Conservation (phyloP, 1,140 invertebrate genomes). For the Pararge aegeria region DNA sequence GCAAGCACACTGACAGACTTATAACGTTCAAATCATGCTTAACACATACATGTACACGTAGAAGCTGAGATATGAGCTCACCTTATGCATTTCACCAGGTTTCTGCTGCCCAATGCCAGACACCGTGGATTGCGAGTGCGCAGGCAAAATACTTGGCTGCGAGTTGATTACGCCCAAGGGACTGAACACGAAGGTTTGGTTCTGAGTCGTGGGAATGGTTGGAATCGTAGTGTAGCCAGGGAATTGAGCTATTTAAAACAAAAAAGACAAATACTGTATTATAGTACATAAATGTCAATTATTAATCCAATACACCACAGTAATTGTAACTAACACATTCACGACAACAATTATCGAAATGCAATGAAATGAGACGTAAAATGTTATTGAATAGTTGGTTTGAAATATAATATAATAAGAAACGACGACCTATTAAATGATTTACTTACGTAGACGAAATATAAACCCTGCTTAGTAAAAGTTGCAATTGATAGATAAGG, state of each 20-base stretch:
- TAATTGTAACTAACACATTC: conserved; percentile 18
- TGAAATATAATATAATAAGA: too few species aligned
- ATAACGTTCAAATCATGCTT: too few species aligned
- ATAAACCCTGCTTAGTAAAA: too few species aligned
- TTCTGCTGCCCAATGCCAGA: conserved; percentile 74
- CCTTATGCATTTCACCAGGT: conserved; percentile 76
- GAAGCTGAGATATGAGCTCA: conserved; percentile 26
- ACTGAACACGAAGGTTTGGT: conserved; percentile 89
- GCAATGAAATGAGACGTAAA: too few species aligned
- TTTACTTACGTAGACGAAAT: too few species aligned
- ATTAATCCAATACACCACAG: background rate
- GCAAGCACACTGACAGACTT: too few species aligned
- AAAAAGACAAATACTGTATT: background rate
- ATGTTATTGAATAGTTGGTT: too few species aligned
- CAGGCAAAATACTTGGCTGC: conserved; percentile 83
- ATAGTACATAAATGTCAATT: background rate
- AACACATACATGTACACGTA: background rate
- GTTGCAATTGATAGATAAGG: too few species aligned
- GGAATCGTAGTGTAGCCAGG: conserved; percentile 86
- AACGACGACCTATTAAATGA: too few species aligned
- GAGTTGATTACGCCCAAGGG: conserved; percentile 86
- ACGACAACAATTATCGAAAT: conserved; percentile 7
- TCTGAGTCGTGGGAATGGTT: conserved; percentile 87
- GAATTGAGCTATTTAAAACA: conserved; percentile 77
- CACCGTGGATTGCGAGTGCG: conserved; percentile 77